A percentile compares a stretch with the other conserved stretches of the same genome.
These are phyloP conservation scores for Hirtodrosophila histrioides DNA, from an alignment of 2,888 invertebrate species.

Conservation along the genomic window DNA sequence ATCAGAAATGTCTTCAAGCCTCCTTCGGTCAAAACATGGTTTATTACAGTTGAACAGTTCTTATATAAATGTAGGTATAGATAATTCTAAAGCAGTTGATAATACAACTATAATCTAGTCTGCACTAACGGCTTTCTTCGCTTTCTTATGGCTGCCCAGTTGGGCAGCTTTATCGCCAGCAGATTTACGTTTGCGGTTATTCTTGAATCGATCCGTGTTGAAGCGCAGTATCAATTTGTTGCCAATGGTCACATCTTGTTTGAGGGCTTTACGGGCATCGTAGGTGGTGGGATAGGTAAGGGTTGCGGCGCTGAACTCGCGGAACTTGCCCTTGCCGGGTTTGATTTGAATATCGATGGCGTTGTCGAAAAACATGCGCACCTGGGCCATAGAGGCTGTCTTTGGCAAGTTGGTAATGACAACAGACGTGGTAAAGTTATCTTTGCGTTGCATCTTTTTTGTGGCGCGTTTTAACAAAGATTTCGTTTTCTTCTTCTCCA, in stretches of 20 bases:
- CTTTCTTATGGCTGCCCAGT: conserved; percentile 18
- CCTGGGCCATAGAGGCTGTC: conserved; percentile 63
- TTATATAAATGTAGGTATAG: conserved; percentile 11
- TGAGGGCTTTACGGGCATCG: conserved; percentile 73
- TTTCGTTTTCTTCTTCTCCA: conserved; percentile 72
- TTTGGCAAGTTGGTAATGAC: conserved; percentile 80
- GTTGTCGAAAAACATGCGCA: conserved; percentile 75
- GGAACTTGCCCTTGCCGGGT: conserved; percentile 57
- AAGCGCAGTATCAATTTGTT: conserved; percentile 69
- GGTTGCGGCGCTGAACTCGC: conserved; percentile 68
- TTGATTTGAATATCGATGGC: conserved; percentile 81
- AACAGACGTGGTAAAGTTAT: conserved; percentile 75
- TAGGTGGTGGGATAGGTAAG: conserved; percentile 77
- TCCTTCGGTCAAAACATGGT: conserved; percentile 4
- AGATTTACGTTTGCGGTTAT: conserved; percentile 37
- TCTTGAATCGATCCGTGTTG: conserved; percentile 52
- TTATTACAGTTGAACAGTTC: conserved; percentile 26
- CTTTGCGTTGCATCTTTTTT: conserved; percentile 53
- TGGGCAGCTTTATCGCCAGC: background rate
- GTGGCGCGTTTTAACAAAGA: conserved; percentile 64
- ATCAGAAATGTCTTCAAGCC: no score
- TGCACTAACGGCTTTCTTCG: background rate
- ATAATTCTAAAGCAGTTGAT: conserved; percentile 11
- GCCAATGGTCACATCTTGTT: conserved; percentile 59
- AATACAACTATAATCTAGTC: conserved; percentile 10